These are phyloP conservation scores for Campaea margaritaria DNA, from an alignment of 2,888 invertebrate species.

Conservation along the genomic window DNA sequence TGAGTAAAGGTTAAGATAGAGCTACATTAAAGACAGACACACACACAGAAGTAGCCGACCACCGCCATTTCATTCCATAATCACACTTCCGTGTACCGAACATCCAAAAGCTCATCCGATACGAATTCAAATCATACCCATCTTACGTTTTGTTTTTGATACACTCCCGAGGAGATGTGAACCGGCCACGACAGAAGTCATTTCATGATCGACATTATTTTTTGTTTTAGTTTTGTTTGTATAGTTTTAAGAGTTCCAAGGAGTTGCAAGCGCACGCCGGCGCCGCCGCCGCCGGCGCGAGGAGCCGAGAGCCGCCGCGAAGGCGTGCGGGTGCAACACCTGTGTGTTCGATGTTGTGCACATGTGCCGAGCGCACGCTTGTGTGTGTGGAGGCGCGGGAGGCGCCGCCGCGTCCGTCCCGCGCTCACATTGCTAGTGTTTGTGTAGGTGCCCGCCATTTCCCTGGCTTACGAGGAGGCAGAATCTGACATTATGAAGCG, in stretches of 20 bases:
- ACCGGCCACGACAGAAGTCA: conserved; percentile 63
- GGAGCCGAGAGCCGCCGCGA: conserved; percentile 18
- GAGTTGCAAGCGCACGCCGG: conserved; percentile 66
- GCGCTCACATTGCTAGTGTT: conserved; percentile 83
- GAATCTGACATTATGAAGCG: conserved; percentile 99
- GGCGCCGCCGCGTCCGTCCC: conserved; percentile 36
- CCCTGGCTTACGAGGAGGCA: conserved; percentile 98
- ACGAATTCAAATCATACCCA: conserved; percentile 25
- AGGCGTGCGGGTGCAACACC: conserved; percentile 56
- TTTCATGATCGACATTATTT: conserved; percentile 72
- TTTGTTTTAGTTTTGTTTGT: conserved; percentile 73
- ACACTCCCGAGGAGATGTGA: conserved; percentile 51
- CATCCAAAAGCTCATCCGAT: conserved; percentile 45
- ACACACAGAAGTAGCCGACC: conserved; percentile 71
- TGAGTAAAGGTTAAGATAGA: conserved; percentile 43
- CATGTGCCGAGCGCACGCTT: conserved; percentile 74
- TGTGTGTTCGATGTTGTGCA: conserved; percentile 81
- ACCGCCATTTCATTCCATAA: conserved; percentile 60
- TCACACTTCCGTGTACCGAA: conserved; percentile 49
- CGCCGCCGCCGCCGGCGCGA: no score
- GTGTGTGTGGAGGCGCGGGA: conserved; percentile 50
- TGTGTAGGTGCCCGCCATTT: conserved; percentile 97
- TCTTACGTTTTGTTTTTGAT: conserved; percentile 62
- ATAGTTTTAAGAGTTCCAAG: conserved; percentile 71
- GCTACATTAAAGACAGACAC: conserved; percentile 67